Conservation (phyloP, 2,888 invertebrate species). For the Abscondita cerata region DNA sequence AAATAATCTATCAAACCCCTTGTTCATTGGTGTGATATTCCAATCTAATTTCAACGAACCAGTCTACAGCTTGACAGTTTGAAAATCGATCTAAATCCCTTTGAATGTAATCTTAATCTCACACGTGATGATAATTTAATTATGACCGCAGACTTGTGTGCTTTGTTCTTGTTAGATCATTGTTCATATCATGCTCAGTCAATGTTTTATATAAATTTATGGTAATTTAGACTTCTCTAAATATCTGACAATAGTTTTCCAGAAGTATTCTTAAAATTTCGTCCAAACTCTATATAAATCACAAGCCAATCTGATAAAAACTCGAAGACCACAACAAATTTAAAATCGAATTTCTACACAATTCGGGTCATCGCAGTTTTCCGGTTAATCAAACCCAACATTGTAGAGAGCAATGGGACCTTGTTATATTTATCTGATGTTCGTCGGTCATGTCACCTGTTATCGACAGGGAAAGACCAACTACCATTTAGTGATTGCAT, state of each 20-base stretch:
- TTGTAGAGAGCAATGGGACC: constrained; percentile 27
- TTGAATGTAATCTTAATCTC: constrained; percentile 1
- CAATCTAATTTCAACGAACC: constrained; percentile 1
- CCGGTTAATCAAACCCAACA: constrained; percentile 29
- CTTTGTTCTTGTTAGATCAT: background rate
- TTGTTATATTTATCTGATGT: constrained; percentile 41
- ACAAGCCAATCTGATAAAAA: constrained; percentile 15
- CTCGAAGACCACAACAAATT: constrained; percentile 26
- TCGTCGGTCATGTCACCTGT: constrained; percentile 39
- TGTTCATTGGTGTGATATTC: background rate
- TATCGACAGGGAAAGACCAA: constrained; percentile 42
- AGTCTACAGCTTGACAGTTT: background rate
- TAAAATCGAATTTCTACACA: constrained; percentile 24
- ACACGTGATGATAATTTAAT: background rate
- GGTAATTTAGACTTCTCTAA: background rate
- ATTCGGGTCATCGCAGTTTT: constrained; percentile 29
- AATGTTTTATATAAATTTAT: background rate
- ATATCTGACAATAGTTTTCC: background rate
- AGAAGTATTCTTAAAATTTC: constrained; percentile 2
- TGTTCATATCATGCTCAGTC: background rate
- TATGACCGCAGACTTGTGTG: background rate
- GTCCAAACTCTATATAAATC: background rate
- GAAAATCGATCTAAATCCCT: constrained; percentile 4
- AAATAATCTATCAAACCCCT: background rate
- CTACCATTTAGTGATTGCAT: constrained; percentile 36